These are phyloP conservation scores for Struthio camelus DNA, from an alignment of 2,113 vertebrate genomes.

Conservation along the genomic window DNA sequence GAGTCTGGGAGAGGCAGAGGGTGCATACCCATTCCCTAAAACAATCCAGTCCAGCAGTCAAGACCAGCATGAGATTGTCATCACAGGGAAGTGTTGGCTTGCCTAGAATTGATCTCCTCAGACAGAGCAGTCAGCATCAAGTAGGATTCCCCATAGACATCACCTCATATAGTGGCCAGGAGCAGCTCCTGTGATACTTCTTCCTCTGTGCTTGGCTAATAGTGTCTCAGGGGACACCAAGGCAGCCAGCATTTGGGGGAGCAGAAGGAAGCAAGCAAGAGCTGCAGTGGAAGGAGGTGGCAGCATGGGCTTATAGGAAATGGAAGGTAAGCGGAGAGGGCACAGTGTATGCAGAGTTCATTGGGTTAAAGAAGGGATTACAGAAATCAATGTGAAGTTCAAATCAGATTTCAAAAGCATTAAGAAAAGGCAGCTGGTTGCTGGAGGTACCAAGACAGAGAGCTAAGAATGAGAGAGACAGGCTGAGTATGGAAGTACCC, in stretches of 20 bases:
- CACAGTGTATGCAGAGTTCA: neutral
- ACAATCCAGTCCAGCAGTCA: neutral
- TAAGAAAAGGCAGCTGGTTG: neutral
- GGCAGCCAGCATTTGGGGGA: neutral
- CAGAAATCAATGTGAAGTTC: neutral
- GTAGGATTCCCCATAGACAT: neutral
- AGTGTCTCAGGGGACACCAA: neutral
- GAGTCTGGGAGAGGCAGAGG: neutral
- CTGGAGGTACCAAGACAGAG: neutral
- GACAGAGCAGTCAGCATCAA: neutral
- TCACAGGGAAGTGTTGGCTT: neutral
- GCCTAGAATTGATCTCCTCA: neutral
- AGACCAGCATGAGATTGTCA: neutral
- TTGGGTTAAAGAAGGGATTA: neutral
- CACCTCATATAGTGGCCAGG: neutral
- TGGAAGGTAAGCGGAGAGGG: neutral
- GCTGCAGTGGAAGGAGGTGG: neutral
- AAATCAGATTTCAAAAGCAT: neutral
- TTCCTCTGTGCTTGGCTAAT: neutral
- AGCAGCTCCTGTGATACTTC: neutral
- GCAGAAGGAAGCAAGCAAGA: neutral
- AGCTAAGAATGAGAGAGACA: neutral
- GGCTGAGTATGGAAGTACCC: neutral
- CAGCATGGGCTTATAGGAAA: neutral
- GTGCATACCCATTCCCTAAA: neutral